Conservation (phyloP, 1,140 invertebrate species). For the Solenopsis invicta region DNA sequence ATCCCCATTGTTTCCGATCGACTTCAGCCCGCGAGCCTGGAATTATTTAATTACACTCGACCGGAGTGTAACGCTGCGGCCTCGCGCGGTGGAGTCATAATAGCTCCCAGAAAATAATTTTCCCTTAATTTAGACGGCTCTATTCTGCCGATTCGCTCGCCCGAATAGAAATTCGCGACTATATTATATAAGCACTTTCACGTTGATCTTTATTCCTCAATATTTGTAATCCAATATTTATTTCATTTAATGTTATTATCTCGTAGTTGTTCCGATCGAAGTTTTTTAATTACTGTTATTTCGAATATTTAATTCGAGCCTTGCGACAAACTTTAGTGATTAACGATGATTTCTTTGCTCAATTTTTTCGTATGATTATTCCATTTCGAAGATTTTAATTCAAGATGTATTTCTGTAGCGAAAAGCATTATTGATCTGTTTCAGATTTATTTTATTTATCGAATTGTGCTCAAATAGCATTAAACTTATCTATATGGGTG, state of each 20-base stretch:
- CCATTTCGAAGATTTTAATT: neutral
- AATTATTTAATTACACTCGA: conserved; percentile 71
- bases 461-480: neutral
- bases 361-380: neutral
- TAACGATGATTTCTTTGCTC: neutral
- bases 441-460: neutral
- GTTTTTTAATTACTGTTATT: neutral
- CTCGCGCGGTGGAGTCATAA: conserved; percentile 6
- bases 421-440: neutral
- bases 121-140: conserved; percentile 13
- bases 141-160: neutral
- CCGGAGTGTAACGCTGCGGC: conserved; percentile 16
- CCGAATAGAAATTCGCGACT: conserved; percentile 17
- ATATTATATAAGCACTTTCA: conserved; percentile 4
- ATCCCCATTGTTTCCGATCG: conserved; percentile 63
- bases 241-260: neutral
- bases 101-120: conserved; percentile 31
- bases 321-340: neutral
- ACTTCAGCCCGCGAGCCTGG: conserved; percentile 30
- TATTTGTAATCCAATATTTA: neutral
- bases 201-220: neutral
- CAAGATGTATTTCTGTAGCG: neutral
- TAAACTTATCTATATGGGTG: neutral
- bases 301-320: neutral
- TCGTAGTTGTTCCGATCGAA: neutral